A percentile compares a stretch with the other conserved stretches of the same genome.
Evolutionary conservation across 35 echinoderm and acorn worm species (phyloP).

Genomic region (Antedon bifida): DNA sequence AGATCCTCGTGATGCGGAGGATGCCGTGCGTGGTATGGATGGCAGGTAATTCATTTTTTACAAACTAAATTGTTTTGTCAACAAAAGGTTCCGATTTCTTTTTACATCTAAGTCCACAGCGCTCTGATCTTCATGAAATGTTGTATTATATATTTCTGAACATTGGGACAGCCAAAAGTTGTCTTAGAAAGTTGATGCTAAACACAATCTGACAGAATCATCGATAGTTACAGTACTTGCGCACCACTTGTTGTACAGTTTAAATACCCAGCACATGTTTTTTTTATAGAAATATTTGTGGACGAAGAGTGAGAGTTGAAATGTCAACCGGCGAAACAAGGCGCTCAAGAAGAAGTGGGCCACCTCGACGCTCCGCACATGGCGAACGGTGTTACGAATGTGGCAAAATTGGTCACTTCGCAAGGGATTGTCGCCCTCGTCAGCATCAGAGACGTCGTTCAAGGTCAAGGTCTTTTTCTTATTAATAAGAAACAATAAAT

Average conservation of each 20-base stretch:
- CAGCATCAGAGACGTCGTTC: neutral
- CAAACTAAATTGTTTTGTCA: too few species aligned
- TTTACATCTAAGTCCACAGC: too few species aligned
- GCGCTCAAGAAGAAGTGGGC: neutral
- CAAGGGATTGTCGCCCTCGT: slow-evolving; percentile 20
- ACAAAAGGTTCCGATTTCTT: too few species aligned
- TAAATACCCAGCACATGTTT: too few species aligned
- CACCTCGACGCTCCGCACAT: slow-evolving; percentile 11
- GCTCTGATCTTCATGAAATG: too few species aligned
- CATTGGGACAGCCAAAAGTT: too few species aligned
- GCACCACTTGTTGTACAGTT: too few species aligned
- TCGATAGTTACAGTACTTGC: too few species aligned
- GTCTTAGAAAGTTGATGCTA: too few species aligned
- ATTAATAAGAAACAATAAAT: too few species aligned
- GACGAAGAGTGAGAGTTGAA: slow-evolving; percentile 33
- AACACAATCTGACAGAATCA: too few species aligned
- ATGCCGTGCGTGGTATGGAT: slow-evolving; percentile 50
- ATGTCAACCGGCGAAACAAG: neutral
- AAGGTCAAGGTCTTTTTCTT: neutral
- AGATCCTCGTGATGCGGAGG: slow-evolving; percentile 49
- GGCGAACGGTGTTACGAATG: slow-evolving; percentile 53
- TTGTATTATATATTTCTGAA: too few species aligned
- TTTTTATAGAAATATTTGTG: slow-evolving; percentile 26
- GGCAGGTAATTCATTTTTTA: slow-evolving; percentile 24
- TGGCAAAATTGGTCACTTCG: slow-evolving; percentile 47